Conservation (phyloP, 2,888 invertebrate species). For the Agapostemon virescens region DNA sequence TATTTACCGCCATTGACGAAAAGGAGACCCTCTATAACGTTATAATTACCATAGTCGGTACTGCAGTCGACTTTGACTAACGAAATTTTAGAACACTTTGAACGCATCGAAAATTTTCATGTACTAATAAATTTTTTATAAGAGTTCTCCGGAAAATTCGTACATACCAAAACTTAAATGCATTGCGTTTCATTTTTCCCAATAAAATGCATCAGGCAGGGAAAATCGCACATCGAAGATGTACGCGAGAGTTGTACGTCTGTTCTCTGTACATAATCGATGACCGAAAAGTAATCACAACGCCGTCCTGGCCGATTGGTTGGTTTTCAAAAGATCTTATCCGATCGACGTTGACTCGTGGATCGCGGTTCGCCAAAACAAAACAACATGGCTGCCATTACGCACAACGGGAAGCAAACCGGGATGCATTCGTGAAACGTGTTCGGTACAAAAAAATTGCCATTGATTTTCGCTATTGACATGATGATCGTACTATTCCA, state of each 20-base stretch:
- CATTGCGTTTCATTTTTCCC: too few relatives aligned
- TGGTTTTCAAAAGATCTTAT: conserved; percentile 39
- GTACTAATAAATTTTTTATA: too few relatives aligned
- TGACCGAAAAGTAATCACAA: neutral
- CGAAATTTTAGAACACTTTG: too few relatives aligned
- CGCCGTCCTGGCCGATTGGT: conserved; percentile 41
- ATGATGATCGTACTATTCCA: conserved; percentile 75
- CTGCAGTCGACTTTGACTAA: too few relatives aligned
- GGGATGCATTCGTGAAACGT: conserved; percentile 36
- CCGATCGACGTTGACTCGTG: conserved; percentile 48
- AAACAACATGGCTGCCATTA: conserved; percentile 66
- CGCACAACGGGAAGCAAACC: conserved; percentile 42
- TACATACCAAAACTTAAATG: too few relatives aligned
- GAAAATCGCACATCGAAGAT: neutral
- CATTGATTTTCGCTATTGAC: conserved; percentile 48
- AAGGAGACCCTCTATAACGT: too few relatives aligned
- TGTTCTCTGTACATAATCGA: neutral
- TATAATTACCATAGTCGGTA: too few relatives aligned
- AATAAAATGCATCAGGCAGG: too few relatives aligned
- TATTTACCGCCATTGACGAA: too few relatives aligned
- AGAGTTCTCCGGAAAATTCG: too few relatives aligned
- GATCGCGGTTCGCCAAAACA: conserved; percentile 53
- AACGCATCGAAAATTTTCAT: too few relatives aligned
- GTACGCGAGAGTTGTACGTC: too few relatives aligned
- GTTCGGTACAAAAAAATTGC: conserved; percentile 17